Percentiles rank a stretch among this genome's conserved stretches.
Evolutionary conservation across 1,140 invertebrate species (phyloP).

Genomic region (Achatina immaculata): DNA sequence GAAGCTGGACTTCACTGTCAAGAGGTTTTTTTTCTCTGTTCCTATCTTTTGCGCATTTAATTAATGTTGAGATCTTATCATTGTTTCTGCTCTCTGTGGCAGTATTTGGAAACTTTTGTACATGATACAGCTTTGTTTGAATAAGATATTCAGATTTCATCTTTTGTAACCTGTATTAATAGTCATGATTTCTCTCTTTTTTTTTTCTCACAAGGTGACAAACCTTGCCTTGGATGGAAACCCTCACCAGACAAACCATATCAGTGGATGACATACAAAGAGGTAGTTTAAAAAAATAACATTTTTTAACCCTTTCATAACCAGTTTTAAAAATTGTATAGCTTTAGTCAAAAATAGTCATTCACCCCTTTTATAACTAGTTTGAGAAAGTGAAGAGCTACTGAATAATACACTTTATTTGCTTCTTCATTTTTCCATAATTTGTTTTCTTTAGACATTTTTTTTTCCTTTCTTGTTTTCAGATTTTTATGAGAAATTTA

Average conservation of each 20-base stretch:
- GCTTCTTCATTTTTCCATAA: not conserved
- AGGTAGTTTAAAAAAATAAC: conserved; percentile 72
- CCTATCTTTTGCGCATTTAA: no score
- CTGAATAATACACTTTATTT: not conserved
- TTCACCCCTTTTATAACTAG: no score
- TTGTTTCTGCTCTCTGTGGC: no score
- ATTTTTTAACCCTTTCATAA: conserved; percentile 15
- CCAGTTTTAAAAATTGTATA: not conserved
- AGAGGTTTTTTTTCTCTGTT: no score
- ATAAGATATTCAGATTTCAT: not conserved
- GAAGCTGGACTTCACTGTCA: no score
- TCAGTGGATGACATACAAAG: conserved; percentile 94
- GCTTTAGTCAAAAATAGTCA: not conserved
- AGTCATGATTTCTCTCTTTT: not conserved
- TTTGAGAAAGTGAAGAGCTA: no score
- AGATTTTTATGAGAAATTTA: no score
- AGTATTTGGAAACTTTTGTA: no score
- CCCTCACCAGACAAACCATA: conserved; percentile 86
- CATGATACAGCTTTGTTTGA: no score
- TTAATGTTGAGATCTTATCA: no score
- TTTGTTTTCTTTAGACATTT: no score
- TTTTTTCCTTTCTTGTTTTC: no score
- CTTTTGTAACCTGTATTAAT: not conserved
- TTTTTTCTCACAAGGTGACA: conserved; percentile 75
- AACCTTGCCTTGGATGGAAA: conserved; percentile 91